phyloP scores from a whole-genome alignment of 2,113 vertebrate genomes.

The Neodontobutis hainanensis region DNA sequence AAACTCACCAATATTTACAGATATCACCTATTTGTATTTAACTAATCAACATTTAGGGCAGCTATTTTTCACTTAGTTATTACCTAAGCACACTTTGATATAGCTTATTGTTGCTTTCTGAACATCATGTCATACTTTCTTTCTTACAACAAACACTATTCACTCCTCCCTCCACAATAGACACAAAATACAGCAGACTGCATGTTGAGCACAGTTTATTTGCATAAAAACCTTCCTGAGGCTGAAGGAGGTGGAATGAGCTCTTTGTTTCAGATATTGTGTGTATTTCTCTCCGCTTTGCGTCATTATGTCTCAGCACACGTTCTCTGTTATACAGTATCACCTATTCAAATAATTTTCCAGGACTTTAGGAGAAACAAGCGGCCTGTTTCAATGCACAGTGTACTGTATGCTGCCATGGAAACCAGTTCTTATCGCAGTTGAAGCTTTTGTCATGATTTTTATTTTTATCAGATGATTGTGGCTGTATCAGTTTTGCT shows the following conservation, averaged over 20 bases:
- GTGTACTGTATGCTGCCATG: constrained; percentile 64
- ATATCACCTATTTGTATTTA: too few species aligned
- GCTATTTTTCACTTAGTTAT: too few species aligned
- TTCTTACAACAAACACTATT: neutral
- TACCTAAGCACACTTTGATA: neutral
- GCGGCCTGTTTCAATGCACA: constrained; percentile 44
- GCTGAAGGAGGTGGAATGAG: constrained; percentile 22
- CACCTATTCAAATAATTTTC: constrained; percentile 48
- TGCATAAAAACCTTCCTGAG: constrained; percentile 17
- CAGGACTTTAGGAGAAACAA: constrained; percentile 33
- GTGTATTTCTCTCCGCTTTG: neutral
- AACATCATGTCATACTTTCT: neutral
- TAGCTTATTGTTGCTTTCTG: neutral
- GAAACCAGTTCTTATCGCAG: constrained; percentile 54
- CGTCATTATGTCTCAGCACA: constrained; percentile 27
- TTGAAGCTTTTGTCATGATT: constrained; percentile 40
- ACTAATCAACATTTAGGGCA: too few species aligned
- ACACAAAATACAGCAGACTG: constrained; percentile 4
- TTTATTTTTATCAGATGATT: constrained; percentile 49
- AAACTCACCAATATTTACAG: too few species aligned
- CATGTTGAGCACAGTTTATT: constrained; percentile 19
- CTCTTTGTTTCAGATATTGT: constrained; percentile 27
- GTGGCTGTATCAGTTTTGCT: neutral
- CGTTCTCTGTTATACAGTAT: constrained; percentile 38
- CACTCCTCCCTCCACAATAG: neutral